Percentiles rank a stretch among this genome's conserved stretches.
These are phyloP conservation scores for Clarias gariepinus DNA, from an alignment of 2,113 vertebrate species.

Conservation along the genomic window DNA sequence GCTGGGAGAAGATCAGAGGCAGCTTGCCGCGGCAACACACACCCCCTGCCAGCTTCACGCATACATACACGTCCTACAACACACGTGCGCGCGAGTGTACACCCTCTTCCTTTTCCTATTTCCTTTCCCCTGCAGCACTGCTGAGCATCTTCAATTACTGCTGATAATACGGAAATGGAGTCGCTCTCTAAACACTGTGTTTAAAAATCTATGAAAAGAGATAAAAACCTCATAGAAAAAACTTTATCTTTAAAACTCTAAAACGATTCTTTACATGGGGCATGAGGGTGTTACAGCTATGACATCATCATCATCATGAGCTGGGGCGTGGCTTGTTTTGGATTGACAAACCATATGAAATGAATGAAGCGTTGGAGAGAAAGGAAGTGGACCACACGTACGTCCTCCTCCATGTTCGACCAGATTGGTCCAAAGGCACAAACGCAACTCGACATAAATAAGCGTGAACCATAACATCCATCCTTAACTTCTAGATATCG, in stretches of 20 bases:
- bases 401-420: neutral
- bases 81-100: conserved; percentile 8
- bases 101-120: neutral
- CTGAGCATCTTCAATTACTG: conserved; percentile 33
- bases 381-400: neutral
- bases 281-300: neutral
- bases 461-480: neutral
- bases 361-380: neutral
- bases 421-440: neutral
- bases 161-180: conserved; percentile 28
- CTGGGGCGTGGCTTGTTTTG: neutral
- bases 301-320: neutral
- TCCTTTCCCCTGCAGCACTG: conserved; percentile 32
- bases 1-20: conserved; percentile 69
- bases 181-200: neutral
- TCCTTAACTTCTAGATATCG: neutral
- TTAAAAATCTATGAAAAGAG: neutral
- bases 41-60: conserved; percentile 32
- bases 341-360: neutral
- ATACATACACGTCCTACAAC: conserved; percentile 1
- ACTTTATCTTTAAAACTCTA: no score
- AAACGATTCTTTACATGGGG: no score
- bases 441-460: neutral
- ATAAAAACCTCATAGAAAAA: neutral
- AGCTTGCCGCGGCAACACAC: conserved; percentile 33